Evolutionary conservation across 2,888 invertebrate genomes (phyloP).

Genomic region (Tachina grossa): DNA sequence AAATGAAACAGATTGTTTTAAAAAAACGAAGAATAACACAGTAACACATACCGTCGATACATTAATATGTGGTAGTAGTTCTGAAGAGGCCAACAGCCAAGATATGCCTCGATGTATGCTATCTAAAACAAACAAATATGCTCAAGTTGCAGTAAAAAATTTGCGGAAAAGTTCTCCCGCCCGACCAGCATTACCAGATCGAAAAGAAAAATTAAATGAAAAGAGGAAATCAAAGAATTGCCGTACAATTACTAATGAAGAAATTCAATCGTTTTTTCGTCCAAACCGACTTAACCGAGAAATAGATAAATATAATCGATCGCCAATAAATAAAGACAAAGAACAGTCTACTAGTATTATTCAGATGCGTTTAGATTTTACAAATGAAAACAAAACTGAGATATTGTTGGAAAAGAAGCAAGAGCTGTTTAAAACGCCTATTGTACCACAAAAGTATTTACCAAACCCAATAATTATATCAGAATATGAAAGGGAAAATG

Average conservation of each 20-base stretch:
- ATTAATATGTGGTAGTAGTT: slow-evolving; percentile 73
- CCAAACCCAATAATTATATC: slow-evolving; percentile 21
- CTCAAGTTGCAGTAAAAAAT: not conserved
- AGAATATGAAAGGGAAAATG: slow-evolving; percentile 22
- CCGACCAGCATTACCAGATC: not conserved
- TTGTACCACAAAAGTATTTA: slow-evolving; percentile 73
- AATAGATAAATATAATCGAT: slow-evolving; percentile 72
- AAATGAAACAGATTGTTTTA: slow-evolving; percentile 62
- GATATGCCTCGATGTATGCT: slow-evolving; percentile 50
- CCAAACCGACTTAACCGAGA: slow-evolving; percentile 74
- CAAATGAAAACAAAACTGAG: slow-evolving; percentile 72
- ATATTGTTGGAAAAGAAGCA: slow-evolving; percentile 70
- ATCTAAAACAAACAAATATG: slow-evolving; percentile 40
- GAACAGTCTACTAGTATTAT: slow-evolving; percentile 63
- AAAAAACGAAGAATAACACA: slow-evolving; percentile 28
- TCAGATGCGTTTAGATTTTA: slow-evolving; percentile 71
- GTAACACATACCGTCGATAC: slow-evolving; percentile 69
- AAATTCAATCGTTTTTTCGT: slow-evolving; percentile 76
- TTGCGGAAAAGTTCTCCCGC: slow-evolving; percentile 22
- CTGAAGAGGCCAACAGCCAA: slow-evolving; percentile 70
- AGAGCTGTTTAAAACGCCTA: slow-evolving; percentile 76
- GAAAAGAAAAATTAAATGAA: slow-evolving; percentile 13
- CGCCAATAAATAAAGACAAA: slow-evolving; percentile 14
- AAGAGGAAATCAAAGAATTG: slow-evolving; percentile 57
- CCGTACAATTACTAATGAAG: slow-evolving; percentile 70